phyloP scores from a whole-genome alignment of 2,113 vertebrate genomes.

The Labrus mixtus region DNA sequence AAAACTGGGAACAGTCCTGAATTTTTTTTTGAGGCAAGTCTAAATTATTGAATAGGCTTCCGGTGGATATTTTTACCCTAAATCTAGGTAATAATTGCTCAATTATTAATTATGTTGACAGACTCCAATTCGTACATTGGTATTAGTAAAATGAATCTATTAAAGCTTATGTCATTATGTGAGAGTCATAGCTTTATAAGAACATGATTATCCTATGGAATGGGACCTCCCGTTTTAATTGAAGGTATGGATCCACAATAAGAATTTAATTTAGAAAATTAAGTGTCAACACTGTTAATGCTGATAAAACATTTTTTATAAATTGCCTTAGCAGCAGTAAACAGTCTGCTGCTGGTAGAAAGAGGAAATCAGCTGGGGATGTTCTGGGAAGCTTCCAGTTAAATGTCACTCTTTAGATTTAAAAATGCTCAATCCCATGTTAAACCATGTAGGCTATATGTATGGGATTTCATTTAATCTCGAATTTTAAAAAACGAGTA shows the following conservation, averaged over 20 bases:
- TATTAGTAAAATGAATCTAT: no score
- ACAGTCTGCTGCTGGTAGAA: background rate
- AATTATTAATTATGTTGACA: no score
- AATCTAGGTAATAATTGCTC: no score
- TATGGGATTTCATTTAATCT: background rate
- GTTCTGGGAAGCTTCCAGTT: slow-evolving; percentile 8
- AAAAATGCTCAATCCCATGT: background rate
- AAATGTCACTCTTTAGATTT: background rate
- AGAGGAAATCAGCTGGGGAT: slow-evolving; percentile 24
- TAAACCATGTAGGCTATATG: background rate
- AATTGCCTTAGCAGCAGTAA: background rate
- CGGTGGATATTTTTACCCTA: no score
- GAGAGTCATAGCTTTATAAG: no score
- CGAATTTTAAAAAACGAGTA: background rate
- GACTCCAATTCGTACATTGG: no score
- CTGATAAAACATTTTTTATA: background rate
- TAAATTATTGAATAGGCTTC: no score
- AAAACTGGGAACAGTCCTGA: no score
- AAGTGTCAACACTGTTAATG: background rate
- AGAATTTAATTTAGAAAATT: background rate
- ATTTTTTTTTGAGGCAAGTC: no score
- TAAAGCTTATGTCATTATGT: no score
- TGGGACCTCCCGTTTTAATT: background rate
- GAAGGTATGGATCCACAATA: background rate
- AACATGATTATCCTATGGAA: background rate